A percentile compares a stretch with the other conserved stretches of the same genome.
Evolutionary conservation across 2,888 invertebrate species (phyloP).

Genomic region (Sminthurides aquaticus): DNA sequence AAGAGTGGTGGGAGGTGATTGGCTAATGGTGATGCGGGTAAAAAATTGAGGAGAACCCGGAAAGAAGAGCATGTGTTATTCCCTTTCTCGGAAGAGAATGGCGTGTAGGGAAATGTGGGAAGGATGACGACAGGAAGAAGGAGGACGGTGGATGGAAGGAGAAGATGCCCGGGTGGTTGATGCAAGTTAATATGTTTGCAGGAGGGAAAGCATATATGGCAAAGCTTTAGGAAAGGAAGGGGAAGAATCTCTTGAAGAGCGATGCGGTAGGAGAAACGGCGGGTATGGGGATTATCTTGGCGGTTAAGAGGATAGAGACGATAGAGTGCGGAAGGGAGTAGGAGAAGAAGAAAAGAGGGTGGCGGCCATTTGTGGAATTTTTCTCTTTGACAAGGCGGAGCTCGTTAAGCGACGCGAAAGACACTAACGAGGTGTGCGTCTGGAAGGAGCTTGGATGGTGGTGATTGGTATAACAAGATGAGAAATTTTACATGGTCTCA

Average conservation of each 20-base stretch:
- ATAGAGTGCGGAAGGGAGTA: background rate
- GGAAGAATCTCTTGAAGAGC: background rate
- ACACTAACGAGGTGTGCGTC: constrained; percentile 36
- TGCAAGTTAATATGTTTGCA: background rate
- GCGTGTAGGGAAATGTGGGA: background rate
- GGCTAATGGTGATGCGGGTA: too few relatives aligned
- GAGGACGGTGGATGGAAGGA: background rate
- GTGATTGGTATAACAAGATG: constrained; percentile 27
- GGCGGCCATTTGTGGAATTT: constrained; percentile 32
- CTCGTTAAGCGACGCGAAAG: constrained; percentile 36
- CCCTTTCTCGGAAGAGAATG: background rate
- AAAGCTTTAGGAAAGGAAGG: background rate
- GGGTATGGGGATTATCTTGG: background rate
- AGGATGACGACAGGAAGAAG: background rate
- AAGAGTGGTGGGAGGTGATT: background rate
- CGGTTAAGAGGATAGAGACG: background rate
- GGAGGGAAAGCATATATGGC: background rate
- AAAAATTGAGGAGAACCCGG: background rate
- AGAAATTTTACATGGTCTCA: background rate
- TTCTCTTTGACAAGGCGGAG: constrained; percentile 37
- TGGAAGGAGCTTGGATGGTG: constrained; percentile 24
- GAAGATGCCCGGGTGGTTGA: background rate
- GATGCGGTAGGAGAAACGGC: background rate
- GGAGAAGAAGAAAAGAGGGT: constrained; percentile 17
- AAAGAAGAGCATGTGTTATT: background rate